Evolutionary conservation across 2,113 vertebrate genomes (phyloP).

Genomic region (Triplophysa dalaica): DNA sequence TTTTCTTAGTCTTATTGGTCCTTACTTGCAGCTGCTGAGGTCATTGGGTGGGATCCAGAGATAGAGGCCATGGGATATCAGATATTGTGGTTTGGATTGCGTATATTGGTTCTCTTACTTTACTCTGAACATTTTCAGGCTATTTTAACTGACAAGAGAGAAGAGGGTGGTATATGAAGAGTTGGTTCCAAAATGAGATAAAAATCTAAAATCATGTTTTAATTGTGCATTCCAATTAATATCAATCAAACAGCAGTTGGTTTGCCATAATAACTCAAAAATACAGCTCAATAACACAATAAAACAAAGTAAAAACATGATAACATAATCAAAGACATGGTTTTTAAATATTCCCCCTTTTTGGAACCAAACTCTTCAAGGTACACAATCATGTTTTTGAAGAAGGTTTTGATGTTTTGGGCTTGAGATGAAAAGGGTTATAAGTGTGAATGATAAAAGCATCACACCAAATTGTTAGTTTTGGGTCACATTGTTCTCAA

Average conservation of each 20-base stretch:
- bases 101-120: constrained; percentile 28
- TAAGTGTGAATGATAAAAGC: not conserved
- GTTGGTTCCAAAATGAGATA: no score
- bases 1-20: constrained; percentile 43
- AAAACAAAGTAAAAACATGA: no score
- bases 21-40: constrained; percentile 47
- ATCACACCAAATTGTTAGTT: not conserved
- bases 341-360: no score
- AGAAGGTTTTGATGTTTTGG: constrained; percentile 9
- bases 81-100: constrained; percentile 50
- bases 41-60: constrained; percentile 47
- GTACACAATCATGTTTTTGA: constrained; percentile 10
- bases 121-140: constrained; percentile 14
- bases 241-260: no score
- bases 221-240: no score
- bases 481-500: not conserved
- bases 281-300: no score
- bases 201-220: no score
- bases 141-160: not conserved
- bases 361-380: not conserved
- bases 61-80: constrained; percentile 49
- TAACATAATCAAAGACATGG: no score
- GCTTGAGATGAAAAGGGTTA: not conserved
- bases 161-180: not conserved
- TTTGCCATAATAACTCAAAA: no score